These are phyloP conservation scores for Karalla daura DNA, from an alignment of 2,797 vertebrate genomes.

Conservation along the genomic window DNA sequence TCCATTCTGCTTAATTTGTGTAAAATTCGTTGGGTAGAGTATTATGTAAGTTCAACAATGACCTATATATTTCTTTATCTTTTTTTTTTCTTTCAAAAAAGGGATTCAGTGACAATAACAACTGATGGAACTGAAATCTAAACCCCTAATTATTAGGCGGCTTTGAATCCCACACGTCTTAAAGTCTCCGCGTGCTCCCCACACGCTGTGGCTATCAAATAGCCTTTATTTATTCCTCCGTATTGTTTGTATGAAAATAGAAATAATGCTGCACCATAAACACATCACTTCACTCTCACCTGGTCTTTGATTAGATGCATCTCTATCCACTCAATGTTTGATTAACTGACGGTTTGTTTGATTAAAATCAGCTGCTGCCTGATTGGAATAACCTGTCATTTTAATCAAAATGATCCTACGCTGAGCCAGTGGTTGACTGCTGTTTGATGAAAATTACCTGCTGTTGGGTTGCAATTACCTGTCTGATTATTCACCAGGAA, in stretches of 20 bases:
- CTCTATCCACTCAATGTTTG: conserved; percentile 47
- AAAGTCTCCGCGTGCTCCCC: neutral
- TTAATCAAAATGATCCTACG: conserved; percentile 56
- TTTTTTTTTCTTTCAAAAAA: too few relatives aligned
- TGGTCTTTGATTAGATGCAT: conserved; percentile 56
- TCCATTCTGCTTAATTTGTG: too few relatives aligned
- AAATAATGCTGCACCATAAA: conserved; percentile 7
- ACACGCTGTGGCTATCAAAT: neutral
- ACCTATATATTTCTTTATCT: too few relatives aligned
- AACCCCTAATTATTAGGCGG: conserved; percentile 9
- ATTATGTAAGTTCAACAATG: too few relatives aligned
- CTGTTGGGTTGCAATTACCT: conserved; percentile 60
- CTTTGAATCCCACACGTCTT: neutral
- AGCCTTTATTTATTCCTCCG: conserved; percentile 23
- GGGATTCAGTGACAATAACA: too few relatives aligned
- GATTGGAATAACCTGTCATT: conserved; percentile 71
- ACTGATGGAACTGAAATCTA: too few relatives aligned
- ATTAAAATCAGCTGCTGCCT: conserved; percentile 69
- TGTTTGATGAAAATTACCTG: conserved; percentile 69
- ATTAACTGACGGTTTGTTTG: conserved; percentile 63
- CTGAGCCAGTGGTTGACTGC: conserved; percentile 37
- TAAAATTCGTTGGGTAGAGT: too few relatives aligned
- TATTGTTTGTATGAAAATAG: conserved; percentile 40
- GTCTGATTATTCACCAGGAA: conserved; percentile 59
- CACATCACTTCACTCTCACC: conserved; percentile 33